Conservation (phyloP, 2,888 invertebrate species). For the Candidula unifasciata region DNA sequence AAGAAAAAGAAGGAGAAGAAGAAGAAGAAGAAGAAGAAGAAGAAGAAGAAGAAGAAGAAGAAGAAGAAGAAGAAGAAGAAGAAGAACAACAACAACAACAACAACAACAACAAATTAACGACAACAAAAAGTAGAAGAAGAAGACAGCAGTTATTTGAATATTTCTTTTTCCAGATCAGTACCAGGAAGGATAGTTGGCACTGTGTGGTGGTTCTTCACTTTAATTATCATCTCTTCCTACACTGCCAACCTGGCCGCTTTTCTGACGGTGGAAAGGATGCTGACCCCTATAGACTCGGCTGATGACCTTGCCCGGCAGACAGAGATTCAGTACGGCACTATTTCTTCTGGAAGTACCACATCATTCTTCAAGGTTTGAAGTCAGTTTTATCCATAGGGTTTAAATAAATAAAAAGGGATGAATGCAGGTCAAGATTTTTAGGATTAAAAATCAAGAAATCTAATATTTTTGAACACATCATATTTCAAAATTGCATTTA, state of each 20-base stretch:
- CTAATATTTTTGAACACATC: no score
- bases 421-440: neutral
- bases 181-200: conserved; percentile 95
- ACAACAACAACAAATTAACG: no score
- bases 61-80: no score
- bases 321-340: conserved; percentile 82
- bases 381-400: neutral
- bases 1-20: no score
- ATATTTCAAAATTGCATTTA: no score
- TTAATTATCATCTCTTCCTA: conserved; percentile 98
- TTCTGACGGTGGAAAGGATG: conserved; percentile 97
- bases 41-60: no score
- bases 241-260: conserved; percentile 95
- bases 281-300: conserved; percentile 94
- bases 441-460: no score
- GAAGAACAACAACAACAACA: no score
- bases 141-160: no score
- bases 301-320: conserved; percentile 91
- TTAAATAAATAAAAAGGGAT: neutral
- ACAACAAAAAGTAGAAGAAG: no score
- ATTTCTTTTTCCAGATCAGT: conserved; percentile 82
- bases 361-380: conserved; percentile 89
- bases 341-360: conserved; percentile 86
- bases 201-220: conserved; percentile 99
- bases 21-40: no score